Base-by-base conservation (phyloP, 1,140 invertebrate genomes). In the Pseudomyrmex concolor region DNA sequence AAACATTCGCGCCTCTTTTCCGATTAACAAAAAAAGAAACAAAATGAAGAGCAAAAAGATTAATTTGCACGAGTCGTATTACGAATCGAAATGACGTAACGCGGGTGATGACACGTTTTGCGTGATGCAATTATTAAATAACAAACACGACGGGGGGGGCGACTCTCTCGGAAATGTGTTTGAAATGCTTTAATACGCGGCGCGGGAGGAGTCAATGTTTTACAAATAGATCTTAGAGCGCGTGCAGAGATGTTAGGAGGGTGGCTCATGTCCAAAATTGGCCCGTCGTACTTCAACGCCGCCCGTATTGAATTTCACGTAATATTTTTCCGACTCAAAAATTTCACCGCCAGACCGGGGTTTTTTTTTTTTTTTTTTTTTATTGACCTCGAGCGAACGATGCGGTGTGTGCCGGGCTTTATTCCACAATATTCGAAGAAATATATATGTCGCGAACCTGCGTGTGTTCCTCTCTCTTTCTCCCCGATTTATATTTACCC, bases 241-340 rank as follows among this genome's bases (percentile, higher is more conserved):
- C 83, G 89, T 86, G 89, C 91, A 92, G 89, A 91, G 85, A 91
- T 92, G 62, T 91, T 74, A 74, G 72, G 22, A 89, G 91, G 93
- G 92, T 93, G 93, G 93, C 93, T 92, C 94, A 93, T 94, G 93
- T 94, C 94, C 93, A 94, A 94, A 94, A 94, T 94, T 94, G 94
- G 94, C 92, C 88, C 90, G 92, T 91, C 90, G 89, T 90, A 91
- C 91, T 92, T 94, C 91, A 34, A 93, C 91, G 86, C 91, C 86
- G 84, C 86, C 89, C 91, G 93, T 94, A 94, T 94, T 93, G 92
- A 94, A 91, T 94, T 94, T 94, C 93, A 94, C 89, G 88, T 91
- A 94, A 94, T 94, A 93, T 94, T 93, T 94, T 93, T 93, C 91
- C 90, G 87, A 64, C 83, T 60, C 86, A 84, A 91, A 91, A 91